Percentiles rank a stretch among this genome's conserved stretches.
Evolutionary conservation across 1,140 invertebrate genomes (phyloP).

Genomic region (Grapholita molesta): DNA sequence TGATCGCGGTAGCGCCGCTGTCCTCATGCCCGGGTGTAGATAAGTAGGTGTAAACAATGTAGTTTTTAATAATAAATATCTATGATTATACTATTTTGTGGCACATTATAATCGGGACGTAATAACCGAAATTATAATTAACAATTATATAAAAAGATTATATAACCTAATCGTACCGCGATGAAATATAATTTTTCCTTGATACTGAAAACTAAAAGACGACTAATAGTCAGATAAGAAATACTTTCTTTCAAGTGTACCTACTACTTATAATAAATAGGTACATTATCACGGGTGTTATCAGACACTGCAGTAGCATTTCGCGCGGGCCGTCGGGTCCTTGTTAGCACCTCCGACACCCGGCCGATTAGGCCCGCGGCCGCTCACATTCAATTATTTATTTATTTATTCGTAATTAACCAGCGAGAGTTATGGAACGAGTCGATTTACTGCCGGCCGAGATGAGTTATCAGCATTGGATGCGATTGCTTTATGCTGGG

Average conservation of each 20-base stretch:
- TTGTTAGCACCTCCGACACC: constrained; percentile 70
- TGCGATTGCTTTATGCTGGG: constrained; percentile 43
- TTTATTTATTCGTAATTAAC: constrained; percentile 78
- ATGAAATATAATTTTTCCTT: too few relatives aligned
- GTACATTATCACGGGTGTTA: background rate
- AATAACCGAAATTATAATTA: too few relatives aligned
- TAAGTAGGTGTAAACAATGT: too few relatives aligned
- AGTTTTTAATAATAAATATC: too few relatives aligned
- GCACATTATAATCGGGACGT: too few relatives aligned
- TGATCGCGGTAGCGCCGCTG: too few relatives aligned
- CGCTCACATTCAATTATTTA: constrained; percentile 77
- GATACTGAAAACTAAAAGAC: too few relatives aligned
- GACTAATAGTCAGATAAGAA: background rate
- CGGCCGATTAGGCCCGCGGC: constrained; percentile 73
- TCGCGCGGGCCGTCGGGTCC: constrained; percentile 32
- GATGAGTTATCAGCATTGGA: constrained; percentile 58
- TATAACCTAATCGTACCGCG: too few relatives aligned
- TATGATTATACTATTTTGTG: too few relatives aligned
- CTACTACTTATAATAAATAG: background rate
- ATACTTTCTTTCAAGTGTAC: background rate
- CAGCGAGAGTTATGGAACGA: constrained; percentile 61
- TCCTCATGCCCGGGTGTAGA: too few relatives aligned
- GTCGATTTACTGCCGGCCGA: constrained; percentile 60
- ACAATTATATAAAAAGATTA: too few relatives aligned
- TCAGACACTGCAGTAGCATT: constrained; percentile 21